phyloP scores from a whole-genome alignment of 1,140 invertebrate species.

The Pemphigus obesinymphae region DNA sequence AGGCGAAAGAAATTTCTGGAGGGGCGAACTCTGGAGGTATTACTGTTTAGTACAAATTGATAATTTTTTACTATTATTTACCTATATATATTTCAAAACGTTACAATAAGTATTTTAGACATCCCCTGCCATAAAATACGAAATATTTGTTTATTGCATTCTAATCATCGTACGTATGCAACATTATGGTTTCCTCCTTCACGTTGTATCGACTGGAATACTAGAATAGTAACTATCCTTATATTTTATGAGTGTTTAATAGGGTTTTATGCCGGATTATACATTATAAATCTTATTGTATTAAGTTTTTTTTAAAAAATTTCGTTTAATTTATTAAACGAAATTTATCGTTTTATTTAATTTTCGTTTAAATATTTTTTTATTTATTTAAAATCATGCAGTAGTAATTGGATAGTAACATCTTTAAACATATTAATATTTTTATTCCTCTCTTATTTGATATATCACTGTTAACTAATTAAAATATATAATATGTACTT shows the following conservation, averaged over 20 bases:
- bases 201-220: background rate
- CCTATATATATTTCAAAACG: background rate
- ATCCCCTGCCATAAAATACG: background rate
- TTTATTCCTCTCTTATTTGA: background rate
- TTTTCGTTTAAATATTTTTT: background rate
- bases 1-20: too few relatives aligned
- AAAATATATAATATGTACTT: too few relatives aligned
- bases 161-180: background rate
- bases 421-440: background rate
- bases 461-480: background rate
- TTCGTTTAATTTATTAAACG: too few relatives aligned
- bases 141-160: background rate
- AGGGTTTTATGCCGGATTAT: background rate
- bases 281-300: background rate
- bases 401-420: too few relatives aligned
- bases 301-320: too few relatives aligned
- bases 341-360: too few relatives aligned
- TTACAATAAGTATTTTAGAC: background rate
- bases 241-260: background rate
- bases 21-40: too few relatives aligned
- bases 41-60: background rate
- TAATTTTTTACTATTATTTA: too few relatives aligned
- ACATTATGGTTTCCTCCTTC: background rate
- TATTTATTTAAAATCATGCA: background rate
- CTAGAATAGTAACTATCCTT: too few relatives aligned